Conservation (phyloP, 1,140 invertebrate species). For the Andricus grossulariae region DNA sequence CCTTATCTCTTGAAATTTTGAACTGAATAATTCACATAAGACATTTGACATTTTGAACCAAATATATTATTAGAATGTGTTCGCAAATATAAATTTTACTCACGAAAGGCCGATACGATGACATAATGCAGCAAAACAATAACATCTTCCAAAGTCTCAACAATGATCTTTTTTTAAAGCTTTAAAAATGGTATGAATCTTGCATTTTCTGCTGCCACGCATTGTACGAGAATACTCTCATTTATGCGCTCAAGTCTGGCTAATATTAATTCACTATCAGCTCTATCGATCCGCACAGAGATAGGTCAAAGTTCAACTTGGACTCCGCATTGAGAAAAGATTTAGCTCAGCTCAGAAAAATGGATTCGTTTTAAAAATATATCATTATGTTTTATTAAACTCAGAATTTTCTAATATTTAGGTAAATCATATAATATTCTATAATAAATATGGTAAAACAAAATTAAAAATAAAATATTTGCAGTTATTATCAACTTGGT, state of each 20-base stretch:
- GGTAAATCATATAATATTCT: no score
- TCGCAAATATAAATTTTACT: not conserved
- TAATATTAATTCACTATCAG: constrained; percentile 7
- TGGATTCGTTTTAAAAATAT: no score
- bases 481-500: constrained; percentile 7
- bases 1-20: no score
- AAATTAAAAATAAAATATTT: not conserved
- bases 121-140: not conserved
- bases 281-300: not conserved
- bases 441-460: no score
- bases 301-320: not conserved
- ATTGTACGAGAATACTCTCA: not conserved
- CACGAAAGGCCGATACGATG: not conserved
- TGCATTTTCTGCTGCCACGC: not conserved
- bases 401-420: no score
- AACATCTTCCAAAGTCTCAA: not conserved
- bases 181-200: not conserved
- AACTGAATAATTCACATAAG: no score
- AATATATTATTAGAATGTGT: no score
- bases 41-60: no score
- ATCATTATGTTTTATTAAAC: no score
- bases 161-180: not conserved
- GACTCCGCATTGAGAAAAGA: not conserved
- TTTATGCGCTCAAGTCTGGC: not conserved
- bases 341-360: no score